Evolutionary conservation across 2,888 invertebrate species (phyloP), one percentile per base, ranked within the genome.

Genomic region (Unio pictorum): DNA sequence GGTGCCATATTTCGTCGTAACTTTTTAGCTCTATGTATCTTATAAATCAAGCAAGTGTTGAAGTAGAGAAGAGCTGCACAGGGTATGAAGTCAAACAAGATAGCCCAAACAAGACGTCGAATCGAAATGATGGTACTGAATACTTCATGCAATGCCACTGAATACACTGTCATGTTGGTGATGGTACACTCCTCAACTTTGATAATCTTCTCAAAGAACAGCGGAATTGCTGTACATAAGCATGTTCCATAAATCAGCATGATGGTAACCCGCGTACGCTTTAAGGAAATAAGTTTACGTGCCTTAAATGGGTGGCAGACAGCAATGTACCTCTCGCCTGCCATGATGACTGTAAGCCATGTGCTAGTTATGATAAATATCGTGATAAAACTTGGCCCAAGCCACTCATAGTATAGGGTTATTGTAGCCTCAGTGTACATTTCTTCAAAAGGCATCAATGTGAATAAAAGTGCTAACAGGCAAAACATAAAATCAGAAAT

Each of bases 261-360:
- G 60, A 87, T 84, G 63, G 83, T 84, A 15, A 84, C 78, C n/a
- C 85, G 69, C 1, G 88, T 88, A 55, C 83, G 80, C n/a, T 76
- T 78, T 28, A 87, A 73, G 8, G 85, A 84, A 61, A 89, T 87
- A 15, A 88, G 72, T 71, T 87, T 85, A 34, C 87, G 75, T 3
- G 89, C 88, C 69, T 84, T 85, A 56, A 89, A 83, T 3, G 89
- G 88, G 68, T 89, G 87, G 74, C 89, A 89, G 26, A 89, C 87
- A 54, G 89, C 89, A 18, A 87, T 75, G 67, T 88, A 89, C n/a
- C 89, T 76, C 62, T 88, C 88, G 0, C 84, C 87, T 4, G 89
- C 89, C 87, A 89, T 88, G 54, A 86, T 84, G 1, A 89, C 88
- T 17, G 88, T 89, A 45, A 89, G 78, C 87, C 87, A 88, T 4